These are phyloP conservation scores for Pyralis farinalis DNA, from an alignment of 2,888 invertebrate species.

Conservation along the genomic window DNA sequence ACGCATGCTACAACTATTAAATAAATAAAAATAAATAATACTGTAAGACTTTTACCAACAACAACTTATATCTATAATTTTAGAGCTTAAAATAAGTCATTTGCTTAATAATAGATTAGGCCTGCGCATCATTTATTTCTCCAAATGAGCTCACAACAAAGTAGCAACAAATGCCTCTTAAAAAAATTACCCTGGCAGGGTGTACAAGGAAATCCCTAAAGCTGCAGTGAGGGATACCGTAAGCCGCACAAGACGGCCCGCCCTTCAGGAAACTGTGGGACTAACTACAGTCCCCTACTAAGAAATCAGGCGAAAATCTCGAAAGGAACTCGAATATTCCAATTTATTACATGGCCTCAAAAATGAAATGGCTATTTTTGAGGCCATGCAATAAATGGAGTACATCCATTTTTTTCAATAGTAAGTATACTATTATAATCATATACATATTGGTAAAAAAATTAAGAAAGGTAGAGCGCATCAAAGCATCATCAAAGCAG, in stretches of 20 bases:
- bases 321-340: background rate
- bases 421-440: too few relatives aligned
- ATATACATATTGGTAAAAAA: too few relatives aligned
- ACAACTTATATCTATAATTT: too few relatives aligned
- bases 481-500: too few relatives aligned
- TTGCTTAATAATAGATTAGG: conserved; percentile 5
- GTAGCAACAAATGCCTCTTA: conserved; percentile 10
- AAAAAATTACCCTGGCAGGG: conserved; percentile 14
- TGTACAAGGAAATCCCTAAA: conserved; percentile 38
- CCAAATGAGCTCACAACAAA: conserved; percentile 8
- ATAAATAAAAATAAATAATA: too few relatives aligned
- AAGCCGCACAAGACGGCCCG: conserved; percentile 34
- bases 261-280: conserved; percentile 33
- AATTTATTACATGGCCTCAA: too few relatives aligned
- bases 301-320: background rate
- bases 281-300: conserved; percentile 31
- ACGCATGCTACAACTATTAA: too few relatives aligned
- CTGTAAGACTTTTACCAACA: background rate
- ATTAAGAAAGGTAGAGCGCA: too few relatives aligned
- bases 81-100: background rate
- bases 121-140: conserved; percentile 7
- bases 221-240: conserved; percentile 32
- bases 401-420: too few relatives aligned
- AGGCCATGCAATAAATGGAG: too few relatives aligned
- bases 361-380: too few relatives aligned